Evolutionary conservation across 1,140 invertebrate species (phyloP).

Genomic region (Dreissena polymorpha): DNA sequence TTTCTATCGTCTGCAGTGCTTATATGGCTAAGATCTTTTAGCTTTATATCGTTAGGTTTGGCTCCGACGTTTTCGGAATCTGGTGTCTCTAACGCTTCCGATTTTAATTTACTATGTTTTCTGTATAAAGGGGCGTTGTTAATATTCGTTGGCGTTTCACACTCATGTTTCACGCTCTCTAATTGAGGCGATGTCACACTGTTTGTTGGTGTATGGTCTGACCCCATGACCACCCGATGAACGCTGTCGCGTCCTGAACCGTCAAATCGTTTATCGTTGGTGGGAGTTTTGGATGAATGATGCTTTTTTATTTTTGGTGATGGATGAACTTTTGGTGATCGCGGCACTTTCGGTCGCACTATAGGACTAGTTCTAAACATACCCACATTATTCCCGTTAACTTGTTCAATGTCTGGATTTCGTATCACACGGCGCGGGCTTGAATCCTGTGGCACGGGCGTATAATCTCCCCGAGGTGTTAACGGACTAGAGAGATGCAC

Average conservation of each 20-base stretch:
- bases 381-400: constrained; percentile 59
- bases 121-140: constrained; percentile 42
- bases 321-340: constrained; percentile 72
- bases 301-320: constrained; percentile 61
- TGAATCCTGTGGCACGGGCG: constrained; percentile 59
- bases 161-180: constrained; percentile 22
- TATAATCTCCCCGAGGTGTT: constrained; percentile 62
- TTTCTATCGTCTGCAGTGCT: constrained; percentile 53
- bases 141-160: constrained; percentile 46
- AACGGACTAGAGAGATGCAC: constrained; percentile 65
- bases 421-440: constrained; percentile 45
- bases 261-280: constrained; percentile 64
- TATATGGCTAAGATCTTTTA: constrained; percentile 31
- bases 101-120: constrained; percentile 31
- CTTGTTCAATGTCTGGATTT: constrained; percentile 47
- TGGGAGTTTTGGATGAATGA: constrained; percentile 59
- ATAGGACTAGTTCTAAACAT: constrained; percentile 71
- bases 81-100: constrained; percentile 11
- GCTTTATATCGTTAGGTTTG: constrained; percentile 37
- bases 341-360: constrained; percentile 58
- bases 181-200: constrained; percentile 46
- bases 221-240: constrained; percentile 62
- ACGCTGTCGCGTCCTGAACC: constrained; percentile 29
- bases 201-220: constrained; percentile 52
- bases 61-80: background rate